Evolutionary conservation across 2,888 invertebrate species (phyloP), one percentile per base, ranked within the genome.

Genomic region (Lordiphosa fenestrarum): DNA sequence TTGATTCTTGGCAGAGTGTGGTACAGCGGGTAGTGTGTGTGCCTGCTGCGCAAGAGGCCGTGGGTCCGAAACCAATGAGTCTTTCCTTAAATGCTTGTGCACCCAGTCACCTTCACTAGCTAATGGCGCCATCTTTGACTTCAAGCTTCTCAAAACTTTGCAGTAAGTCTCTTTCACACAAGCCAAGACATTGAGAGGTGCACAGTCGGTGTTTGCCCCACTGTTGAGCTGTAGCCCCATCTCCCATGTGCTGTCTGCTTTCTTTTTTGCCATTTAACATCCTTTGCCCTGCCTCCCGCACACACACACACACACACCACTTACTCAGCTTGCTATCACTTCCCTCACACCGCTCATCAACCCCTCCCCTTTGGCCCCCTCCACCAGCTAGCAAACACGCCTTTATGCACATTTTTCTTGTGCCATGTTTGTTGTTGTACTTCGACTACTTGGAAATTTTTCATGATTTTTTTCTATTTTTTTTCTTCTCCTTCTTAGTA

Each of bases 401-500:
- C 63, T 68, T 56, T 65, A 65, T 73, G 80, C 69, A 49, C 72
- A 77, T 69, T 66, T 69, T 69, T 78, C 66, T 64, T 64, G 46
- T 56, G 54, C 62, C 66, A 69, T 47, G 53, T 56, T 49, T 62
- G 53, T 53, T 73, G 64, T 50, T 54, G 59, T 53, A 49, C 55
- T 62, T 63, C 39, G 66, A 71, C 61, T 71, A 58, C 82, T 77
- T 71, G 82, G 58, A 54, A 66, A 58, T 71, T 65, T 75, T 69
- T 71, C 76, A 62, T 69, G 78, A 69, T 71, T 69, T 69, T 71
- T 48, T 62, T 50, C 35, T 47, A 13, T 21, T 13, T 48, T 25
- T 40, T 13, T 23, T 15, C 15, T 46, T 25, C 6, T 37, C 25
- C 10, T 13, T 25, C 21, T 42, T 21, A 6, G n/a, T 33, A 12